Conservation (phyloP, 35 echinoderm and acorn worm species). For the Diadema setosum region DNA sequence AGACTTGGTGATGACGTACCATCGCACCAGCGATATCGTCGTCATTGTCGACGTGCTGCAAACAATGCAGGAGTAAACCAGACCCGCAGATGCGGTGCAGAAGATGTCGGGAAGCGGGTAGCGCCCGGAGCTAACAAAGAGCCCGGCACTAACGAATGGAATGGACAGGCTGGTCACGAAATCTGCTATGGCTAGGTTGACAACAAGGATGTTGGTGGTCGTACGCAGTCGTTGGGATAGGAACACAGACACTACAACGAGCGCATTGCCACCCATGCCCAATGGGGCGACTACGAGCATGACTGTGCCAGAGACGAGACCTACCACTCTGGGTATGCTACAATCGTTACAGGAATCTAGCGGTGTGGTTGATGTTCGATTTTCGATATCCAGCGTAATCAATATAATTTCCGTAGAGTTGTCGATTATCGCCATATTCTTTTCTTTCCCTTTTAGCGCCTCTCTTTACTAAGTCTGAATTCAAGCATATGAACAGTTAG, state of each 20-base stretch:
- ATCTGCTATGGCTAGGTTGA: slow-evolving; percentile 77
- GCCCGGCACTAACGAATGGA: slow-evolving; percentile 46
- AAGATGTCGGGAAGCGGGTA: slow-evolving; percentile 42
- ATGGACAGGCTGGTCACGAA: slow-evolving; percentile 53
- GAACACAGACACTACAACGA: slow-evolving; percentile 71
- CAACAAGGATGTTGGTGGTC: slow-evolving; percentile 75
- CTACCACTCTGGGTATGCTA: no score
- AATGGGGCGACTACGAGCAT: slow-evolving; percentile 17
- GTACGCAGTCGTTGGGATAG: slow-evolving; percentile 62
- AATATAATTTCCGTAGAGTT: no score
- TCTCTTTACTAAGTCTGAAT: no score
- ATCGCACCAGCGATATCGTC: slow-evolving; percentile 58
- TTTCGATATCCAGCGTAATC: no score
- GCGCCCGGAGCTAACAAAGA: neutral
- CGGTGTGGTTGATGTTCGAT: no score
- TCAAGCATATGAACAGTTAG: no score
- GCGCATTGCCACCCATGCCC: slow-evolving; percentile 64
- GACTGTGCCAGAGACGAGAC: no score
- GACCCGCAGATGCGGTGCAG: slow-evolving; percentile 36
- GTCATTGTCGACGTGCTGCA: slow-evolving; percentile 62
- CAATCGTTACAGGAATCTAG: no score
- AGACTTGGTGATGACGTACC: slow-evolving; percentile 56
- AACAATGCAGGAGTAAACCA: slow-evolving; percentile 59
- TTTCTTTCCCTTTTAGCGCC: no score
- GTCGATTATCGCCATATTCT: no score